Base-by-base conservation (phyloP, 2,113 vertebrate species). In the Oncorhynchus nerka region DNA sequence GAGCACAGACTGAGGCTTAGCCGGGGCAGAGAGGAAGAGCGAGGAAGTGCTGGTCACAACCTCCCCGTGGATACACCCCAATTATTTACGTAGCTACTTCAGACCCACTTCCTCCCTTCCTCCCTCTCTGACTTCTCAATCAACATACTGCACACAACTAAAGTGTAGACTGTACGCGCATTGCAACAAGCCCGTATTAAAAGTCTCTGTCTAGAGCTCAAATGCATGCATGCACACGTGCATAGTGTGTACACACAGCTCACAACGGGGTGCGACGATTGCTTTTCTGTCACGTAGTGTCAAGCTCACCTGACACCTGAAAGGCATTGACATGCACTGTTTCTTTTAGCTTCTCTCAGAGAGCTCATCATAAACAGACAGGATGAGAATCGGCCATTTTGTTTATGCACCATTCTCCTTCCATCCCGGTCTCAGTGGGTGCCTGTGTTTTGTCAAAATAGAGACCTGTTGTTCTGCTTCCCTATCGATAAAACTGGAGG, bases 391-490 rank as follows among this genome's bases (percentile, higher is more conserved):
- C 6, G 20, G 19, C 55, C 55, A 15, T 20, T 57, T 57, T 20
- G 55, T 57, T 15, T 57, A 57, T 57, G 16, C 55, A 20, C 16
- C 20, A 20, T 19, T 67, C 73, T 59, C 68, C 39, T 45, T 45
- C 39, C 39, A 45, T 19, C 32, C 68, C 48, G 12, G 45, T 72
- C 74, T 76, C 81, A 71, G 73, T 55, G 39, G 26, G 32, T 69
- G 78, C 49, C 73, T 4, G 72, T 74, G 74, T 76, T 66, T 71
- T 83, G 11, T 76, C 45, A 70, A 82, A 82, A 83, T 80, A 74
- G 49, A 71, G 81, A 77, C 20, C 32, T 79, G 12, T 78, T 70
- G 9, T 78, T 70, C 62, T 49, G 76, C 30, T 72, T 77, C 4
- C 68, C 62, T 73, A 69, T 77, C 69, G 48, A 64, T 55, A 6